Evolutionary conservation across 2,797 vertebrate species (phyloP).

Genomic region (Notoglanidium macrostoma): DNA sequence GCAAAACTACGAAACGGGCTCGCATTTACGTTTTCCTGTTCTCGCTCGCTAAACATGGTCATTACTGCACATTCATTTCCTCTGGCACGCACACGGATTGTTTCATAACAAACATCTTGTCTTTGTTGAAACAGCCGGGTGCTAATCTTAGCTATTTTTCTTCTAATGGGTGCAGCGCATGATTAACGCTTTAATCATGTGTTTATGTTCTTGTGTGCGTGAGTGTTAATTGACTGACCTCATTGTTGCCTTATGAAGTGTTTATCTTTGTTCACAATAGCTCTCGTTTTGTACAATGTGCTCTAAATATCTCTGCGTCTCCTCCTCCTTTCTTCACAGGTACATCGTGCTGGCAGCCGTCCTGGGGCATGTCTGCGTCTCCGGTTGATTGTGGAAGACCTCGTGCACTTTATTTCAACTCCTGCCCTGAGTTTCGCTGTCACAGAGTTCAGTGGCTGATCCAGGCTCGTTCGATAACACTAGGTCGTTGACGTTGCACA

Average conservation of each 20-base stretch:
- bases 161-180: conserved; percentile 31
- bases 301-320: neutral
- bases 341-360: conserved; percentile 7
- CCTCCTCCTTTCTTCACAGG: conserved; percentile 3
- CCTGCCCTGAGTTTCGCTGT: conserved; percentile 1
- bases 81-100: neutral
- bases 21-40: neutral
- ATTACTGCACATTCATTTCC: conserved; percentile 18
- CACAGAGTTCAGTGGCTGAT: conserved; percentile 18
- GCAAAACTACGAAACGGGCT: neutral
- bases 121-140: conserved; percentile 41
- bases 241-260: neutral
- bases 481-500: neutral
- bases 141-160: conserved; percentile 36
- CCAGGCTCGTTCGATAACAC: conserved; percentile 3
- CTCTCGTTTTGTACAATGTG: neutral
- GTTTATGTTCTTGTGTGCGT: neutral
- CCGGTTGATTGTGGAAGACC: conserved; percentile 30
- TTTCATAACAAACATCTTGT: conserved; percentile 15
- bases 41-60: conserved; percentile 6
- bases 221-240: neutral
- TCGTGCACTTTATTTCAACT: conserved; percentile 46
- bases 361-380: conserved; percentile 23
- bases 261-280: conserved; percentile 22
- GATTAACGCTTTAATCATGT: conserved; percentile 32